phyloP scores from a whole-genome alignment of 2,888 invertebrate genomes.

The Aphodius sticticus region DNA sequence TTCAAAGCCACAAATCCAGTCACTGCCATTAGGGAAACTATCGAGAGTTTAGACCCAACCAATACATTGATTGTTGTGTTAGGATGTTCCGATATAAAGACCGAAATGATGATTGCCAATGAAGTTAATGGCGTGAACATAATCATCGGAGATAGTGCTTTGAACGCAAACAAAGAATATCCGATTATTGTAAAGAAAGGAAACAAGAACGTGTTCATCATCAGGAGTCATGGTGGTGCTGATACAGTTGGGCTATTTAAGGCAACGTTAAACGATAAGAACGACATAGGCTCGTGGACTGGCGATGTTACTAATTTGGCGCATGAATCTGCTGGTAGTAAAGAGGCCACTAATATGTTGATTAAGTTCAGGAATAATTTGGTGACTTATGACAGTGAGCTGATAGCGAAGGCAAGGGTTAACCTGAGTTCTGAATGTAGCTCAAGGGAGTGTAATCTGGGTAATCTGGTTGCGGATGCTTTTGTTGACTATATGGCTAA shows the following conservation, averaged over 20 bases:
- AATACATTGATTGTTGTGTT: slow-evolving; percentile 82
- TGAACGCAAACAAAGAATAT: slow-evolving; percentile 64
- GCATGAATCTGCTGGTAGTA: neutral
- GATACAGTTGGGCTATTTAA: slow-evolving; percentile 87
- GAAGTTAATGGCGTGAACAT: slow-evolving; percentile 82
- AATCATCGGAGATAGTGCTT: slow-evolving; percentile 79
- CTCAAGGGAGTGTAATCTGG: slow-evolving; percentile 81
- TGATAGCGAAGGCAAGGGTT: slow-evolving; percentile 38
- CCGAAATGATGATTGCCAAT: slow-evolving; percentile 79
- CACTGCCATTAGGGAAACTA: slow-evolving; percentile 7
- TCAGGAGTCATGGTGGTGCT: slow-evolving; percentile 90
- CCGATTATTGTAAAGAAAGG: slow-evolving; percentile 75
- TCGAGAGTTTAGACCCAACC: slow-evolving; percentile 5
- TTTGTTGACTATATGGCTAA: slow-evolving; percentile 69
- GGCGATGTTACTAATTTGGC: slow-evolving; percentile 67
- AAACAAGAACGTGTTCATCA: slow-evolving; percentile 79
- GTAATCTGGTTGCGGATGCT: slow-evolving; percentile 82
- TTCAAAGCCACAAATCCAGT: slow-evolving; percentile 16
- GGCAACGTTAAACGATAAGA: slow-evolving; percentile 72
- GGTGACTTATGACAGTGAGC: slow-evolving; percentile 35
- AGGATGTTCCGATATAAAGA: slow-evolving; percentile 85
- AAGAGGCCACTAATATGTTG: neutral
- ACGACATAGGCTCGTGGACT: slow-evolving; percentile 70
- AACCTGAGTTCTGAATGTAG: slow-evolving; percentile 65
- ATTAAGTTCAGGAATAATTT: neutral